A percentile compares a stretch with the other conserved stretches of the same genome.
phyloP scores from a whole-genome alignment of 2,888 invertebrate species.

The Digitonthophagus gazella region DNA sequence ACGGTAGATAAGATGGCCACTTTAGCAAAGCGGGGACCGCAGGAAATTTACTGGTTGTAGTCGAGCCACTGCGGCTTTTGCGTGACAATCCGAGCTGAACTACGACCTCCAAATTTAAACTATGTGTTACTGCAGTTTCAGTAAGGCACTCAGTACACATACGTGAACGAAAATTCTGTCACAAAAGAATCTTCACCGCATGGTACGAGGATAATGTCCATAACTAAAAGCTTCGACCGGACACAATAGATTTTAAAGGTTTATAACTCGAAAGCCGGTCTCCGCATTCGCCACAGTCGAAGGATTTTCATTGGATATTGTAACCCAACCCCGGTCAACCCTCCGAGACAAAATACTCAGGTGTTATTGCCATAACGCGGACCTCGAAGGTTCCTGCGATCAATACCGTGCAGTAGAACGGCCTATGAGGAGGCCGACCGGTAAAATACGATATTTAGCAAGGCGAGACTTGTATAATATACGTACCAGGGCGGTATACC shows the following conservation, averaged over 20 bases:
- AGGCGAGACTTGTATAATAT: slow-evolving; percentile 17
- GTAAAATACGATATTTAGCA: slow-evolving; percentile 23
- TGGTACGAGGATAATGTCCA: slow-evolving; percentile 32
- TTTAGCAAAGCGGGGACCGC: slow-evolving; percentile 8
- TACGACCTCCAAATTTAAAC: slow-evolving; percentile 6
- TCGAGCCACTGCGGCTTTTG: slow-evolving; percentile 12
- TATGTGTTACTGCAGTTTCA: slow-evolving; percentile 13
- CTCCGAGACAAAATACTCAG: slow-evolving; percentile 22
- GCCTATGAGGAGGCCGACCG: slow-evolving; percentile 9
- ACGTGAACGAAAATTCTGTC: slow-evolving; percentile 34
- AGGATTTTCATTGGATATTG: slow-evolving; percentile 21
- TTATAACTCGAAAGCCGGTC: neutral
- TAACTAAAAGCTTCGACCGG: slow-evolving; percentile 29
- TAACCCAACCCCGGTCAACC: slow-evolving; percentile 19
- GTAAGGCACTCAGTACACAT: slow-evolving; percentile 32
- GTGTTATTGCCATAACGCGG: slow-evolving; percentile 26
- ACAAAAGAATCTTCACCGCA: slow-evolving; percentile 32
- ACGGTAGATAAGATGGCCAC: slow-evolving; percentile 15
- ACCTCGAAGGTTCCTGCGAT: slow-evolving; percentile 19
- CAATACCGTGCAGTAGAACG: slow-evolving; percentile 13
- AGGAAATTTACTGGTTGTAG: slow-evolving; percentile 10
- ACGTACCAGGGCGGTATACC: slow-evolving; percentile 6
- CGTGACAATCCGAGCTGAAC: slow-evolving; percentile 8
- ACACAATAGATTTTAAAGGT: slow-evolving; percentile 34
- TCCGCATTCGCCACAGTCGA: slow-evolving; percentile 27